phyloP scores from a whole-genome alignment of 2,888 invertebrate genomes.

The Ethmia dodecea region DNA sequence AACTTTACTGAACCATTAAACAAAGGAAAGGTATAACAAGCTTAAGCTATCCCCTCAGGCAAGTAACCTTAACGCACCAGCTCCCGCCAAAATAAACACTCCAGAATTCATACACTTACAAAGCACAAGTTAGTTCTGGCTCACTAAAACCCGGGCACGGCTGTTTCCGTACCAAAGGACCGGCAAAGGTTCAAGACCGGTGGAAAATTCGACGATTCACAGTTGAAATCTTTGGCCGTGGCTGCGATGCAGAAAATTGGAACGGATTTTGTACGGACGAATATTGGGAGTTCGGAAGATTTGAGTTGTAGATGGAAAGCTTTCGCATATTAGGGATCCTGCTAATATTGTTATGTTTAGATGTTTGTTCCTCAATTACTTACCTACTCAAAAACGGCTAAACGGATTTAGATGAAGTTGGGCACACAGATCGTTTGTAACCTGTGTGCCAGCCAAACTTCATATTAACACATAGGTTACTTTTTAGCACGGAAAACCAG shows the following conservation, averaged over 20 bases:
- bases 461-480: too few species aligned
- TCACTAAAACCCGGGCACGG: slow-evolving; percentile 19
- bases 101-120: slow-evolving; percentile 8
- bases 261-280: slow-evolving; percentile 25
- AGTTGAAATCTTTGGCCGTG: slow-evolving; percentile 32
- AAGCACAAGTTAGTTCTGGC: slow-evolving; percentile 26
- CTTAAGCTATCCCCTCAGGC: neutral
- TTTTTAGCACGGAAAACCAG: too few species aligned
- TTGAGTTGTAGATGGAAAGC: too few species aligned
- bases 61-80: neutral
- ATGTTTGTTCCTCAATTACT: too few species aligned
- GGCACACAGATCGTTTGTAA: too few species aligned
- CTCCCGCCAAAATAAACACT: neutral
- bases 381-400: too few species aligned
- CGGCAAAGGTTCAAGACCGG: slow-evolving; percentile 17
- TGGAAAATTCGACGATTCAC: slow-evolving; percentile 31
- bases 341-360: too few species aligned
- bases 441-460: too few species aligned
- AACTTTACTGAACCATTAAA: too few species aligned
- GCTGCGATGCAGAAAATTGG: slow-evolving; percentile 53
- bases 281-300: slow-evolving; percentile 9
- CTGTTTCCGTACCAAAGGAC: slow-evolving; percentile 22
- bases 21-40: too few species aligned
- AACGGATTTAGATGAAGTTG: too few species aligned
- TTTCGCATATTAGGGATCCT: too few species aligned